These are phyloP conservation scores for Phaonia tiefii DNA, from an alignment of 2,888 invertebrate species.

Conservation along the genomic window DNA sequence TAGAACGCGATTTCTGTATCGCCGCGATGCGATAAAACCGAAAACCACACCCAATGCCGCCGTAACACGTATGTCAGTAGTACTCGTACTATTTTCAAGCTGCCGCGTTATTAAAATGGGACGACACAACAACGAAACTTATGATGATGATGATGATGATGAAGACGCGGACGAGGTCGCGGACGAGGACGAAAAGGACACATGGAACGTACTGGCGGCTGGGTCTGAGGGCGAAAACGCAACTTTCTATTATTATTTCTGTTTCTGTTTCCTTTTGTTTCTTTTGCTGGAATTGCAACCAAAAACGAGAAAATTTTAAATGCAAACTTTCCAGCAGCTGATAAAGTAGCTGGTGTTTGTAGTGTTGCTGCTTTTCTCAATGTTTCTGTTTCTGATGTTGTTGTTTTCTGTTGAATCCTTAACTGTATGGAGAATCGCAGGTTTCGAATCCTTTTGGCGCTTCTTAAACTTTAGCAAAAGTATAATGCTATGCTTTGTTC, in stretches of 20 bases:
- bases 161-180: slow-evolving; percentile 1
- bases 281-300: no score
- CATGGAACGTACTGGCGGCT: no score
- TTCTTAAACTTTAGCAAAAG: background rate
- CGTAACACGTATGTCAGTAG: background rate
- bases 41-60: slow-evolving; percentile 65
- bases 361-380: no score
- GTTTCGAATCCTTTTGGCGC: background rate
- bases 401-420: no score
- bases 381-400: no score
- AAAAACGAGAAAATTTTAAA: no score
- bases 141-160: background rate
- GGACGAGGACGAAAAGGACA: background rate
- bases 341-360: no score
- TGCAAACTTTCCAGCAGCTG: no score
- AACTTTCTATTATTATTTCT: background rate
- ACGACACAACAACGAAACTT: background rate
- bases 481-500: background rate
- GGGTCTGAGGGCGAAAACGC: background rate
- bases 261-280: no score
- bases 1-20: no score
- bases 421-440: no score
- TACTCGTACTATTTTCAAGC: background rate
- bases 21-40: slow-evolving; percentile 42
- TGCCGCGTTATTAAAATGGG: slow-evolving; percentile 5